phyloP scores from a whole-genome alignment of 2,888 invertebrate species.

The Euzophera pinguis region DNA sequence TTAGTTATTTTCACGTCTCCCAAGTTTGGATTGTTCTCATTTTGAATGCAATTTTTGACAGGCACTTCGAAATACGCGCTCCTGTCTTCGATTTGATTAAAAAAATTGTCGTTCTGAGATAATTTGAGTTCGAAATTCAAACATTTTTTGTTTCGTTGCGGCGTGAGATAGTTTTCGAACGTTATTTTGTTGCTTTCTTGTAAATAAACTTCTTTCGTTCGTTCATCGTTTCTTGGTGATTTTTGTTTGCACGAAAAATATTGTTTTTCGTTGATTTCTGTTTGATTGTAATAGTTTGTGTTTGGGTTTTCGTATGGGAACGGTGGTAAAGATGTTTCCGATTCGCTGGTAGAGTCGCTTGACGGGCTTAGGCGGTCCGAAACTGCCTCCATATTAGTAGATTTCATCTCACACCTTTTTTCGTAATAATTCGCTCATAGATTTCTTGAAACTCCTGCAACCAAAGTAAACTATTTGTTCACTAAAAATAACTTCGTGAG shows the following conservation, averaged over 20 bases:
- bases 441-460: neutral
- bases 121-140: conserved; percentile 72
- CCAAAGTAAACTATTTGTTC: neutral
- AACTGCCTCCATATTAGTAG: conserved; percentile 70
- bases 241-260: conserved; percentile 66
- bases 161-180: conserved; percentile 59
- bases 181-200: conserved; percentile 62
- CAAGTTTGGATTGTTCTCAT: conserved; percentile 58
- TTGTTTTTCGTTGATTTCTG: conserved; percentile 54
- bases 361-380: conserved; percentile 69
- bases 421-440: neutral
- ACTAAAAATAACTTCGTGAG: too few relatives aligned
- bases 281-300: conserved; percentile 50
- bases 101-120: conserved; percentile 62
- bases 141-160: conserved; percentile 64
- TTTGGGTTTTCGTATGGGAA: conserved; percentile 66
- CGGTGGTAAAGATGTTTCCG: conserved; percentile 64
- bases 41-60: conserved; percentile 61
- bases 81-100: conserved; percentile 65
- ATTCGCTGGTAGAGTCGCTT: conserved; percentile 69
- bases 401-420: conserved; percentile 58
- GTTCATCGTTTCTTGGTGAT: conserved; percentile 46
- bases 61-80: conserved; percentile 50
- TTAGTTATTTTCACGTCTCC: conserved; percentile 52
- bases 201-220: conserved; percentile 53